A percentile compares a stretch with the other conserved stretches of the same genome.
Conservation (phyloP, 2,113 vertebrate species). For the Edolisoma coerulescens region DNA sequence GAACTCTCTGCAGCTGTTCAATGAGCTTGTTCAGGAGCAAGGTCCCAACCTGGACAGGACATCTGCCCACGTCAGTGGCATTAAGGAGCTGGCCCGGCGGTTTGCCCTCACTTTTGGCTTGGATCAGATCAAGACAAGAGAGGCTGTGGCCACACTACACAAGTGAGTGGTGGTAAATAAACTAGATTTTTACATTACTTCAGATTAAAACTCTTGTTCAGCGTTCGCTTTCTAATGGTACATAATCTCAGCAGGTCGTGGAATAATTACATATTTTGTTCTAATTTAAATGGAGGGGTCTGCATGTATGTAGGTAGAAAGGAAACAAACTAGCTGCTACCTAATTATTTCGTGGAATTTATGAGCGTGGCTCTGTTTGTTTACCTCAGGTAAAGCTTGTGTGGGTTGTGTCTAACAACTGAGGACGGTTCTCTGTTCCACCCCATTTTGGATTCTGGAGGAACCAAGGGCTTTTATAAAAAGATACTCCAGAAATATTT, state of each 20-base stretch:
- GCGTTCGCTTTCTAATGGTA: neutral
- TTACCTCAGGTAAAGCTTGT: neutral
- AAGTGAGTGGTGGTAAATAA: slow-evolving; percentile 83
- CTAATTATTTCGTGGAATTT: neutral
- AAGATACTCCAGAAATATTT: neutral
- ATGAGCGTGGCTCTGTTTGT: neutral
- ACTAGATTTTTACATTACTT: neutral
- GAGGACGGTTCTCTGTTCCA: neutral
- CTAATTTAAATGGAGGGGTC: neutral
- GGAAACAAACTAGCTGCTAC: neutral
- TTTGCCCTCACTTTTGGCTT: slow-evolving; percentile 97
- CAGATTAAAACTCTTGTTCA: neutral
- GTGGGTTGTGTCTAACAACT: neutral
- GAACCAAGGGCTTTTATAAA: neutral
- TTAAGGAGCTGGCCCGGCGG: slow-evolving; percentile 95
- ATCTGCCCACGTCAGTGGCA: slow-evolving; percentile 95
- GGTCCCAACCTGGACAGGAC: slow-evolving; percentile 96
- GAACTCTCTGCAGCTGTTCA: slow-evolving; percentile 83
- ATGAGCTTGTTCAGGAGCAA: slow-evolving; percentile 96
- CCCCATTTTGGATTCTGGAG: neutral
- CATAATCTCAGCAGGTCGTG: neutral
- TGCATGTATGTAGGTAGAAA: neutral
- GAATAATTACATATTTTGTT: neutral
- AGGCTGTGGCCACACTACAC: slow-evolving; percentile 96
- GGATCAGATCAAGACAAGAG: slow-evolving; percentile 98